A percentile compares a stretch with the other conserved stretches of the same genome.
Evolutionary conservation across 1,140 invertebrate genomes (phyloP).

Genomic region (Pseudomyrmex gracilis): DNA sequence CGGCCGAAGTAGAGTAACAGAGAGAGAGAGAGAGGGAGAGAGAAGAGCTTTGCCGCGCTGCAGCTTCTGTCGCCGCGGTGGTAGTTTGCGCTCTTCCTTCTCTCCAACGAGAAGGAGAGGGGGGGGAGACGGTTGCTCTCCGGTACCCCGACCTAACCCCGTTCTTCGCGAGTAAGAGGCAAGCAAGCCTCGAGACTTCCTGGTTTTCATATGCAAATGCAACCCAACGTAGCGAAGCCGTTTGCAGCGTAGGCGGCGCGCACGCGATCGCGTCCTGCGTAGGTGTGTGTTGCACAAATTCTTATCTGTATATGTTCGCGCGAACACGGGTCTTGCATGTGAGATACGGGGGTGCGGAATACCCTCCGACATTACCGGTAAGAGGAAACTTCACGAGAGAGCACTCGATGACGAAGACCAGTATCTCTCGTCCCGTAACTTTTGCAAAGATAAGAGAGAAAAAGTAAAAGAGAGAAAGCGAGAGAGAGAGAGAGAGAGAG

Average conservation of each 20-base stretch:
- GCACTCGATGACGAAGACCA: constrained; percentile 47
- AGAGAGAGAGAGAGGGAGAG: background rate
- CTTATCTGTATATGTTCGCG: background rate
- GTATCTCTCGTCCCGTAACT: constrained; percentile 11
- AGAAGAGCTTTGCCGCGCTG: constrained; percentile 58
- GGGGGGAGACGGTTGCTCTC: background rate
- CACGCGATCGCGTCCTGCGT: constrained; percentile 21
- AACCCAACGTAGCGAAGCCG: constrained; percentile 61
- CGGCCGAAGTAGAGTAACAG: constrained; percentile 66
- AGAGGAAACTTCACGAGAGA: constrained; percentile 42
- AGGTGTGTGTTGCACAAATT: constrained; percentile 56
- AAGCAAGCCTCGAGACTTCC: constrained; percentile 81
- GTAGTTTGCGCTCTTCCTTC: constrained; percentile 6
- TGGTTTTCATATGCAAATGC: constrained; percentile 85
- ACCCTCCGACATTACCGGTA: constrained; percentile 28
- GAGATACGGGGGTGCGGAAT: background rate
- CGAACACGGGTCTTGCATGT: constrained; percentile 3
- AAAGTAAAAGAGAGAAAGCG: background rate
- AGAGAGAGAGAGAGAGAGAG: background rate
- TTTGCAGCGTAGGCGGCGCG: constrained; percentile 42
- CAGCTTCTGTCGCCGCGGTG: constrained; percentile 29
- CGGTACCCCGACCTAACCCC: constrained; percentile 73
- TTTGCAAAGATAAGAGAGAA: background rate
- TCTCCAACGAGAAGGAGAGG: too few species aligned
- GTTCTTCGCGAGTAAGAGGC: constrained; percentile 80